phyloP scores from a whole-genome alignment of 2,888 invertebrate species.

The Mycalesis mineus region DNA sequence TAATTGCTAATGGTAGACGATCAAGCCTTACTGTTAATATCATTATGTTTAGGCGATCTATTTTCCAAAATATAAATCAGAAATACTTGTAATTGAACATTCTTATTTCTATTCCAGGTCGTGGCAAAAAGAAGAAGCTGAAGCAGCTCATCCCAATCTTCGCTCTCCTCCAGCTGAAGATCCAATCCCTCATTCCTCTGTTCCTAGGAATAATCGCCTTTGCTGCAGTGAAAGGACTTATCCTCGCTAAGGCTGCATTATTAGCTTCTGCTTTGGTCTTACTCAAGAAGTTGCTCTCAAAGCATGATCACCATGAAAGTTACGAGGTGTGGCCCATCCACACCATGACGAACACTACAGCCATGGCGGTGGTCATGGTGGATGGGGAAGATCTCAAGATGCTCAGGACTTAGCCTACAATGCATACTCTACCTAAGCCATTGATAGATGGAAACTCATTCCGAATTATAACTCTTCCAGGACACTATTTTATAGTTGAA shows the following conservation, averaged over 20 bases:
- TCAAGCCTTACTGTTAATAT: no score
- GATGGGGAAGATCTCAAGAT: conserved; percentile 82
- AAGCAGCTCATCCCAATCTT: conserved; percentile 87
- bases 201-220: conserved; percentile 86
- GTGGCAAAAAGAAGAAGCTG: conserved; percentile 88
- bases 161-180: conserved; percentile 87
- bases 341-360: conserved; percentile 80
- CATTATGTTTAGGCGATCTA: no score
- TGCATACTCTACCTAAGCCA: conserved; percentile 77
- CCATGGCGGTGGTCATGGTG: conserved; percentile 77
- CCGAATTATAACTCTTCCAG: neutral
- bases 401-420: conserved; percentile 85
- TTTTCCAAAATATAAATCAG: neutral
- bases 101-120: conserved; percentile 70
- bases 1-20: no score
- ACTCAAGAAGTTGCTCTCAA: conserved; percentile 83
- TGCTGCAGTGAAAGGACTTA: conserved; percentile 89
- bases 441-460: conserved; percentile 42
- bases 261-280: conserved; percentile 84
- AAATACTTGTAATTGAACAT: no score
- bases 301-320: conserved; percentile 81
- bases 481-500: neutral
- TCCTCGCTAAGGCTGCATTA: conserved; percentile 90
- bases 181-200: conserved; percentile 86
- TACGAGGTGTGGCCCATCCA: conserved; percentile 87